Base-by-base conservation (phyloP, 2,888 invertebrate species). In the Cephus pygmeus region DNA sequence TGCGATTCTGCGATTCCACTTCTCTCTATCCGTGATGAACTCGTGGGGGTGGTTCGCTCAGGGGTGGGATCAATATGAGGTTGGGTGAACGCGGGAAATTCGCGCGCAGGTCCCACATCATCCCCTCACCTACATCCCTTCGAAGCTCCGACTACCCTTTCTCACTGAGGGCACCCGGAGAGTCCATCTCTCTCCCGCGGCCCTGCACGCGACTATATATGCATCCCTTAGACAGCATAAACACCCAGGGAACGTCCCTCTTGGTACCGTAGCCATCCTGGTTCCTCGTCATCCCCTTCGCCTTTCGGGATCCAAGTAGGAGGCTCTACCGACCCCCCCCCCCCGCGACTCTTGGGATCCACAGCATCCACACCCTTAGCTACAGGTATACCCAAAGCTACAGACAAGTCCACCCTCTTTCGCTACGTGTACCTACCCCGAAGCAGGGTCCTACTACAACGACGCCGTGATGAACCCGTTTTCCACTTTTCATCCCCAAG, bases 1-100 rank as follows among this genome's bases (percentile, higher is more conserved):
- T 86, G 86, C 85, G 87, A 87, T 85, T 89, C 86, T 83, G 77
- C 83, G 83, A 81, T 82, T 68, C 75, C 36, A 12, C 81, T 80
- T 79, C 81, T 12, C 78, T 75, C 80, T 75, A 12, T 36, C 12
- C 74, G 77, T 75, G 75, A 30, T 75, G 76, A 76, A 73, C 75
- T 75, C 71, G 73, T 73, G 80, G 81, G 82, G 75, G 76, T 79
- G 71, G 78, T 83, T 82, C 81, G 81, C 79, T 83, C 79, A 77
- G 88, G 90, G 89, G 89, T 90, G 90, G 90, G 91, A 91, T 91
- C 91, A 91, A 91, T 91, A 91, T 91, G 90, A 91, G 90, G 90
- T 89, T 89, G 88, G 88, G 86, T 88, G 88, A 90, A 90, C 89
- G 89, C 90, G 91, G 90, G 90, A 91, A 90, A 90, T 90, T 91